Evolutionary conservation across 2,113 vertebrate species (phyloP).

Genomic region (Anhinga rufa): DNA sequence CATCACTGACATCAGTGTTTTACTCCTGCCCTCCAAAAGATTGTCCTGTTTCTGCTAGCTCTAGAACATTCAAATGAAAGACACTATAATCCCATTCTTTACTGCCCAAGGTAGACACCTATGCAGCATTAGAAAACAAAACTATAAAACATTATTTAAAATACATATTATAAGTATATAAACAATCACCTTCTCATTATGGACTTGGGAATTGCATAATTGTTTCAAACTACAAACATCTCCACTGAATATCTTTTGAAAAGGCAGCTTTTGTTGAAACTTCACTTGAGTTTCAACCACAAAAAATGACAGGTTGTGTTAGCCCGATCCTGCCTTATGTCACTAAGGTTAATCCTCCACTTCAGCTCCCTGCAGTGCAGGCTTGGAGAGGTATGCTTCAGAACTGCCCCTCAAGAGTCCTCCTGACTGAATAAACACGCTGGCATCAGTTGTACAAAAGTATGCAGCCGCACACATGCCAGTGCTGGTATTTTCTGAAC

Average conservation of each 20-base stretch:
- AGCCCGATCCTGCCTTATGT: neutral
- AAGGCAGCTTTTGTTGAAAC: neutral
- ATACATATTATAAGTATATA: neutral
- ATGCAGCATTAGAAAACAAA: neutral
- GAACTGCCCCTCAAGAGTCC: neutral
- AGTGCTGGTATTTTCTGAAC: neutral
- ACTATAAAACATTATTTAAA: neutral
- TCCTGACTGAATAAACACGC: neutral
- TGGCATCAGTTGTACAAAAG: neutral
- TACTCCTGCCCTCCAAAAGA: neutral
- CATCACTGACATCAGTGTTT: neutral
- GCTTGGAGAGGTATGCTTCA: neutral
- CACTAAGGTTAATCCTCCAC: neutral
- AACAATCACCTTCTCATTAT: neutral
- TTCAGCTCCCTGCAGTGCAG: neutral
- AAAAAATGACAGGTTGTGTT: neutral
- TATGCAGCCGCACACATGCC: neutral
- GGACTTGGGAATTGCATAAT: neutral
- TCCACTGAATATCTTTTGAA: neutral
- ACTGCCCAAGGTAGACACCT: neutral
- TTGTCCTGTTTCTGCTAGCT: neutral
- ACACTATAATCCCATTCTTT: neutral
- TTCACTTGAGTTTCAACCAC: neutral
- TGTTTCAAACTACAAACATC: neutral
- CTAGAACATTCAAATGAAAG: neutral